phyloP scores from a whole-genome alignment of 2,113 vertebrate species.

The Eonycteris spelaea region DNA sequence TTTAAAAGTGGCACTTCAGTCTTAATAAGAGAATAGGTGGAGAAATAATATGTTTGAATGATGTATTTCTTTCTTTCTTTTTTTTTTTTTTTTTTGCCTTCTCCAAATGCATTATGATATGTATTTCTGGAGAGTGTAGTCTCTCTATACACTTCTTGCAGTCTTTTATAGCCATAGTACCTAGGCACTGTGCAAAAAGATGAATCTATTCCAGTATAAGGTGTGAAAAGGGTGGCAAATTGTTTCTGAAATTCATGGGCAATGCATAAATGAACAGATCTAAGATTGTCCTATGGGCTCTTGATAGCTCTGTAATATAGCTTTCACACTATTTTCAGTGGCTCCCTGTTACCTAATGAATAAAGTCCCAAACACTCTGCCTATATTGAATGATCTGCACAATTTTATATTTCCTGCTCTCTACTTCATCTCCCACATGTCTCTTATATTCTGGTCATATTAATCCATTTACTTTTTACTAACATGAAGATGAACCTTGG shows the following conservation, averaged over 20 bases:
- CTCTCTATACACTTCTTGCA: neutral
- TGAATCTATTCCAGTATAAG: neutral
- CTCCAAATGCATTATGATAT: neutral
- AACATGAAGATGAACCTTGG: neutral
- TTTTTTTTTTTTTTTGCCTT: neutral
- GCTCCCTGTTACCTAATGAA: neutral
- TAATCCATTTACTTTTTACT: neutral
- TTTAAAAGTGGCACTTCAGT: neutral
- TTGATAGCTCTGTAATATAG: neutral
- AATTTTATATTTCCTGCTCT: neutral
- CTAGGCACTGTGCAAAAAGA: neutral
- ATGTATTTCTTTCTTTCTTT: too few relatives aligned
- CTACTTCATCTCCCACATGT: neutral
- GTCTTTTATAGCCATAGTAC: neutral
- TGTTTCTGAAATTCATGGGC: neutral
- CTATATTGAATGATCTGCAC: neutral
- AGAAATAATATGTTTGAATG: neutral
- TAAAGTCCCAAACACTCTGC: neutral
- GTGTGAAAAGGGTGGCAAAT: neutral
- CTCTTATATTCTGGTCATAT: neutral
- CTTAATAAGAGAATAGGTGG: neutral
- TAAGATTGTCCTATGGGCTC: neutral
- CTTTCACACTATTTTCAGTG: neutral
- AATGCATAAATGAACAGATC: neutral
- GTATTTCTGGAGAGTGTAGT: neutral